phyloP scores from a whole-genome alignment of 2,888 invertebrate genomes.

The Agriopis aurantiaria region DNA sequence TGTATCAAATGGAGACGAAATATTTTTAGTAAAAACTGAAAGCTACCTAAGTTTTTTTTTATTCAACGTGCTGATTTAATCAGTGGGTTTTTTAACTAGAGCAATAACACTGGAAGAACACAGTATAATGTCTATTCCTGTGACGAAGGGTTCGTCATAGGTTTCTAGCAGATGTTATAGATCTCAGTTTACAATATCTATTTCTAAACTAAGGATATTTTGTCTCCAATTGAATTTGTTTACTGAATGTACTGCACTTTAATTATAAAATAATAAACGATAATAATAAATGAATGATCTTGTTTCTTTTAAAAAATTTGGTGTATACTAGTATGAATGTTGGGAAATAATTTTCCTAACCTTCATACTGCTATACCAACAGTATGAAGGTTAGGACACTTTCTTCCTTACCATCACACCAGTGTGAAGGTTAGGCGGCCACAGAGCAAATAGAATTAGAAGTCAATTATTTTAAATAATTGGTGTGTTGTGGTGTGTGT shows the following conservation, averaged over 20 bases:
- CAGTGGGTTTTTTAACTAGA: not conserved
- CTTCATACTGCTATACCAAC: too few relatives aligned
- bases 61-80: slow-evolving; percentile 25
- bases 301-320: slow-evolving; percentile 55
- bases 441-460: too few relatives aligned
- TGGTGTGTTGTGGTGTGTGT: too few relatives aligned
- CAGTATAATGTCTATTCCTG: slow-evolving; percentile 61
- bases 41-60: not conserved
- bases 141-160: slow-evolving; percentile 1
- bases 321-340: too few relatives aligned
- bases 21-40: slow-evolving; percentile 22
- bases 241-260: slow-evolving; percentile 78
- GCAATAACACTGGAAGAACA: not conserved
- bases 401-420: too few relatives aligned
- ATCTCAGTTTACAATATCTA: slow-evolving; percentile 62
- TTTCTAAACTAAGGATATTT: slow-evolving; percentile 50
- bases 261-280: slow-evolving; percentile 82
- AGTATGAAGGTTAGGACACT: too few relatives aligned
- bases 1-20: slow-evolving; percentile 74
- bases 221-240: slow-evolving; percentile 76
- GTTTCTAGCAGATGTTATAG: slow-evolving; percentile 63
- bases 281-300: slow-evolving; percentile 65
- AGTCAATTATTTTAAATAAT: too few relatives aligned
- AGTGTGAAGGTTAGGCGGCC: too few relatives aligned
- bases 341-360: too few relatives aligned